Conservation (phyloP, 2,797 vertebrate genomes). For the Furcifer pardalis region DNA sequence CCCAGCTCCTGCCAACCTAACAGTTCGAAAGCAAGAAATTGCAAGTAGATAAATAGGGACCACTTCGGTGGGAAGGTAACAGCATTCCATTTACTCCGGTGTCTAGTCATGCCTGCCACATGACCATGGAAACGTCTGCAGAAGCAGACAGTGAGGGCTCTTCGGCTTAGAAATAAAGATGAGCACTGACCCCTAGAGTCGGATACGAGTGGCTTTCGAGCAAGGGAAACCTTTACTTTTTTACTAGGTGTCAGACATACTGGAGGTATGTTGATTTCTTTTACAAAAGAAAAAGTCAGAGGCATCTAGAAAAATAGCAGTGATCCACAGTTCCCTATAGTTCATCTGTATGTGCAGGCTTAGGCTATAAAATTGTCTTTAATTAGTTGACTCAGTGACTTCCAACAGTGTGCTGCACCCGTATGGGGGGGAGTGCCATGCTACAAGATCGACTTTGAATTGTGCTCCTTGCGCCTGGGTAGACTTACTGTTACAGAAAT, state of each 20-base stretch:
- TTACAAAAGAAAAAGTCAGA: conserved; percentile 30
- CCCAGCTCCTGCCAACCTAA: no score
- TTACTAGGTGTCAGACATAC: conserved; percentile 30
- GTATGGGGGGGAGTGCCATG: conserved; percentile 42
- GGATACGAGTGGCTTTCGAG: no score
- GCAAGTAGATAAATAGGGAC: no score
- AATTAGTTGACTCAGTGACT: conserved; percentile 60
- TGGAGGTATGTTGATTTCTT: conserved; percentile 32
- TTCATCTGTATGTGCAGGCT: not conserved
- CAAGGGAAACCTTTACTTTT: no score
- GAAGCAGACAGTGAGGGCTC: no score
- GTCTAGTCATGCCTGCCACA: no score
- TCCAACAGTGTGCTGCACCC: conserved; percentile 52
- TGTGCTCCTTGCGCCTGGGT: conserved; percentile 49
- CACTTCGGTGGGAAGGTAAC: no score
- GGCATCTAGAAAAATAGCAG: not conserved
- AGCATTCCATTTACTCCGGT: no score
- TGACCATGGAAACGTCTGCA: no score
- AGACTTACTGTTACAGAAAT: conserved; percentile 45
- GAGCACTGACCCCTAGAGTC: no score
- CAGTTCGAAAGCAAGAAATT: no score
- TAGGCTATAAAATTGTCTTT: conserved; percentile 58
- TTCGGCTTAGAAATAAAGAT: no score
- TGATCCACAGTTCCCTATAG: conserved; percentile 38
- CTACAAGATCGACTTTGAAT: conserved; percentile 49